Percentiles rank a stretch among this genome's conserved stretches.
Evolutionary conservation across 2,888 invertebrate species (phyloP).

Genomic region (Drosophila recens): DNA sequence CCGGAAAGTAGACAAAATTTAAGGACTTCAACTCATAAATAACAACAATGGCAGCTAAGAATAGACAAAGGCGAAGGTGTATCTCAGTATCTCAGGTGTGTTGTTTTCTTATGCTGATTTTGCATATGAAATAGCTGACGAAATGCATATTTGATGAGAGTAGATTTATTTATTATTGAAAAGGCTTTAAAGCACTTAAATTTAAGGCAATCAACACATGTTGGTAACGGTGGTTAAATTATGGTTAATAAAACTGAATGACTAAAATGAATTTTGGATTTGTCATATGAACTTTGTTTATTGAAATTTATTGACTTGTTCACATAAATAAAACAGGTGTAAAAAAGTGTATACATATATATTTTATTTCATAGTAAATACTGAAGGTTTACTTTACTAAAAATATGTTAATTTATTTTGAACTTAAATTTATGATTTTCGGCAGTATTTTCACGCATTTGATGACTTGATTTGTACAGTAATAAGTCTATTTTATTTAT

Average conservation of each 20-base stretch:
- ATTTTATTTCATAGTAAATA: too few species aligned
- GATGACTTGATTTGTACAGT: too few species aligned
- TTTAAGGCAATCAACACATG: conserved; percentile 5
- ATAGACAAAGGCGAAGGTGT: conserved; percentile 5
- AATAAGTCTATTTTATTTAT: too few species aligned
- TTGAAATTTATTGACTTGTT: too few species aligned
- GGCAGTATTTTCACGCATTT: too few species aligned
- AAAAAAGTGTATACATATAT: too few species aligned
- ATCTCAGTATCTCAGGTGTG: conserved; percentile 37
- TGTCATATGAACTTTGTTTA: too few species aligned
- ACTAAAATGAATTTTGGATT: too few species aligned
- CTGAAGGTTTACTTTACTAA: too few species aligned
- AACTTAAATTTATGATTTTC: too few species aligned
- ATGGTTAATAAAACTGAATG: neutral
- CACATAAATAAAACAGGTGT: too few species aligned
- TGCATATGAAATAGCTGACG: neutral
- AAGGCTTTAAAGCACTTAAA: conserved; percentile 16
- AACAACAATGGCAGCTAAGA: conserved; percentile 21
- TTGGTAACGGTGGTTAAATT: neutral
- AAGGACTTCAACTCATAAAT: conserved; percentile 42
- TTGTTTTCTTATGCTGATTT: neutral
- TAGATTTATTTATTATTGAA: conserved; percentile 27
- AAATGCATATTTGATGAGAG: conserved; percentile 52
- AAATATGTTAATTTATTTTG: too few species aligned
- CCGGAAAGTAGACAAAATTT: conserved; percentile 18